Conservation (phyloP, 2,797 vertebrate genomes). For the Graptemys geographica region DNA sequence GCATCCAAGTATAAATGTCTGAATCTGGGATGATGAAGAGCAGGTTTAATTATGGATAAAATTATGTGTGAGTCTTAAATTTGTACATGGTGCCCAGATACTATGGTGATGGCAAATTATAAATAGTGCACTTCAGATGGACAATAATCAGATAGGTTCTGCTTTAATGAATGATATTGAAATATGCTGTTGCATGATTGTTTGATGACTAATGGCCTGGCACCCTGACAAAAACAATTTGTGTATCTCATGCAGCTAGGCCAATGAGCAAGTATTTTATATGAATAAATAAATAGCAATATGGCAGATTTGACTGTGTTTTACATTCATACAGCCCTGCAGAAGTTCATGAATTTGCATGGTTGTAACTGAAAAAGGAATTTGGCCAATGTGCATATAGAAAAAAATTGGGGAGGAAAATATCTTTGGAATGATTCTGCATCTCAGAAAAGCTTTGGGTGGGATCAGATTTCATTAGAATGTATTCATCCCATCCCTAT, state of each 20-base stretch:
- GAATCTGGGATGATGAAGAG: constrained; percentile 24
- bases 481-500: constrained; percentile 4
- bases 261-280: not conserved
- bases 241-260: not conserved
- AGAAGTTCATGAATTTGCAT: not conserved
- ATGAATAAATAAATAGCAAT: not conserved
- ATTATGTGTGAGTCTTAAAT: not conserved
- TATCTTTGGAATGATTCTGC: not conserved
- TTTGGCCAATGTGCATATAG: not conserved
- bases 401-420: not conserved
- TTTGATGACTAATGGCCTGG: not conserved
- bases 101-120: not conserved
- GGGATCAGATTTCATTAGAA: not conserved
- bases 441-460: not conserved
- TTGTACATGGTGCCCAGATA: not conserved
- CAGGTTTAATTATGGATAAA: constrained; percentile 17
- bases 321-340: not conserved
- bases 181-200: not conserved
- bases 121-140: fast-evolving
- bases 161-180: not conserved
- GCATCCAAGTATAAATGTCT: not conserved
- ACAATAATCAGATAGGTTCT: not conserved
- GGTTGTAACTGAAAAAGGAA: not conserved
- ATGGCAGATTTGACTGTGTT: not conserved
- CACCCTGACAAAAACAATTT: not conserved